Evolutionary conservation across 2,113 vertebrate genomes (phyloP), one percentile per base, ranked within the genome.

Genomic region (Vombatus ursinus): DNA sequence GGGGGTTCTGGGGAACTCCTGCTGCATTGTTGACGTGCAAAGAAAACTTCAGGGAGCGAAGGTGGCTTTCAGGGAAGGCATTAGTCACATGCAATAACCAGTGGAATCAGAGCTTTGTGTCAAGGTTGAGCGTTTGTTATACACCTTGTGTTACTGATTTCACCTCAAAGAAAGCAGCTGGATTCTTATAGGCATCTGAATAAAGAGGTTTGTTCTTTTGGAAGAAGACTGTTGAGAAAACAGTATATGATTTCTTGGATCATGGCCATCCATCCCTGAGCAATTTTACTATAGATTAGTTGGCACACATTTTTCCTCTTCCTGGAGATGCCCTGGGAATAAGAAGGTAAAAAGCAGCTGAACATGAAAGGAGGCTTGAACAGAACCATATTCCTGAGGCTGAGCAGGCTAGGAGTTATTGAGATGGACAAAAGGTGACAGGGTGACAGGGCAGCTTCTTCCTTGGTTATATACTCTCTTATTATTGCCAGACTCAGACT

Each of bases 171-270:
- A 91, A 91, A 97, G 54, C 84, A 96, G 95, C 53, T 95, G 25
- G 93, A 96, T 96, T 96, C 95, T 89, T 97, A 50, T 47, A 95
- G 92, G 92, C 50, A 90, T 93, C 91, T 96, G 96, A 98, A 97
- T 96, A 96, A 97, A 96, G 92, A 92, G 95, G 89, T 95, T 96
- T 96, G 94, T 97, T 97, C 94, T 92, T 97, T 54, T 96, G 95
- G 96, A 95, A 97, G 89, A 95, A 94, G 48, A 28, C 51, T 90
- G 92, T 97, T 97, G 95, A 97, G 95, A 93, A 98, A 97, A 93
- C 96, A 53, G 95, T 96, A 94, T 95, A 96, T 61, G 95, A 94
- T 98, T 98, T 98, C 97, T 92, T 98, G 97, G 97, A 92, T 68
- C 48, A 61, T 24, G 77, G 96, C 97, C 97, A 97, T 92, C 96